Evolutionary conservation across 2,888 invertebrate genomes (phyloP), one percentile per base, ranked within the genome.

Genomic region (Linnaemya vulpina): DNA sequence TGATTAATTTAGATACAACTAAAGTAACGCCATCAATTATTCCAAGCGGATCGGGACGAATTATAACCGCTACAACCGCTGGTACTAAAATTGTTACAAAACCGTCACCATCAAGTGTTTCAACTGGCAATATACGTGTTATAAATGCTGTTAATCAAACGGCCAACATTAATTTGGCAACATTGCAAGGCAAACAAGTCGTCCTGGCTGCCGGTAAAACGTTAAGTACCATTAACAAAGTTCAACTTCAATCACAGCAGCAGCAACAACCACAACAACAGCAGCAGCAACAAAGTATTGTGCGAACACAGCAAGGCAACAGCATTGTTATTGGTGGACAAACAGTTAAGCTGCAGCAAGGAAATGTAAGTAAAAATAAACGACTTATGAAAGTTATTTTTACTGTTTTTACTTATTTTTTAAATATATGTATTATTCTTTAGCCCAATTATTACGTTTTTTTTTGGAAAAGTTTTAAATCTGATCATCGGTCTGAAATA

Each of bases 101-200:
- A 74, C 81, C 83, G 20, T 63, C 70, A 7, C 22, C 78, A 8
- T 49, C 74, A 3, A 43, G 58, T 25, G 55, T 81, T 5, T 71
- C 83, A 0, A 55, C 88, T 13, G 78, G 86, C 17, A 87, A 90
- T 40, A 93, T 94, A 71, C 91, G 94, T 15, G 94, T 94, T 93
- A 93, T 93, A 20, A 93, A 93, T 87, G 71, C 82, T 8, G 73
- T 75, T 20, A 83, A 79, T 65, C 87, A 85, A 73, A 35, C 84
- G 20, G 90, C 93, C 17, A 89, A 89, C 84, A 88, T 90, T 17
- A 91, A 94, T 88, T 89, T 94, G 77, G 93, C 94, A 1, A 93
- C 94, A 78, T 92, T 94, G 40, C 93, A 93, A 63, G 94, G 94
- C 9, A 94, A 94, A 89, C 94, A 94, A 35, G 93, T 94, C 15